Conservation (phyloP, 1,140 invertebrate species). For the Drosophila funebris region DNA sequence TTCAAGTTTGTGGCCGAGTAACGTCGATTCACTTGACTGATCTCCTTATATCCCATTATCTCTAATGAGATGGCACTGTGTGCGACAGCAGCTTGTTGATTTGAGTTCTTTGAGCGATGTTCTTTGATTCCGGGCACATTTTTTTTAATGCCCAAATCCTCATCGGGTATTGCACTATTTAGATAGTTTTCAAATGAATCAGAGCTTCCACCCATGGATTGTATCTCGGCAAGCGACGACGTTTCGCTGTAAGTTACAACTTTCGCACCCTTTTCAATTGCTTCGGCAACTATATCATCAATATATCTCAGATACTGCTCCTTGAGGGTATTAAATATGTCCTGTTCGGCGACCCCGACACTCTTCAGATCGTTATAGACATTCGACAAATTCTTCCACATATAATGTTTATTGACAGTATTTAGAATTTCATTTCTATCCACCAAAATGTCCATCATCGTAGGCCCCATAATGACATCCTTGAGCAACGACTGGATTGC, state of each 20-base stretch:
- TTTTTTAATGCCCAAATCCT: no score
- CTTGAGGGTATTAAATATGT: background rate
- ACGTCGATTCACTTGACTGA: background rate
- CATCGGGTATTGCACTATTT: background rate
- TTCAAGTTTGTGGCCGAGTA: background rate
- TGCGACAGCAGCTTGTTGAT: no score
- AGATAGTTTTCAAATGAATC: background rate
- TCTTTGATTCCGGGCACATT: background rate
- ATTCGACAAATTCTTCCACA: slow-evolving; percentile 37
- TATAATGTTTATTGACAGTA: slow-evolving; percentile 20
- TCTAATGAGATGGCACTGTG: background rate
- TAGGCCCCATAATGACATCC: slow-evolving; percentile 19
- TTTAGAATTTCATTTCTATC: slow-evolving; percentile 8
- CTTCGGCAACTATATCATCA: background rate
- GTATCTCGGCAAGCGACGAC: background rate
- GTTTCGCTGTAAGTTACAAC: background rate
- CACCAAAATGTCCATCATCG: background rate
- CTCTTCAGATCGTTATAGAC: slow-evolving; percentile 14
- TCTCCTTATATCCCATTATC: background rate
- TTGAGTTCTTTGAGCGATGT: no score
- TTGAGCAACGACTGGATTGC: background rate
- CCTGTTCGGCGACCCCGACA: background rate
- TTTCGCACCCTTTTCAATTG: background rate
- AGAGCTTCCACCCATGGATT: background rate
- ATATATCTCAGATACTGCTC: slow-evolving; percentile 35